Percentiles rank a stretch among this genome's conserved stretches.
Evolutionary conservation across 2,888 invertebrate species (phyloP).

Genomic region (Scaptomyza polygonia): DNA sequence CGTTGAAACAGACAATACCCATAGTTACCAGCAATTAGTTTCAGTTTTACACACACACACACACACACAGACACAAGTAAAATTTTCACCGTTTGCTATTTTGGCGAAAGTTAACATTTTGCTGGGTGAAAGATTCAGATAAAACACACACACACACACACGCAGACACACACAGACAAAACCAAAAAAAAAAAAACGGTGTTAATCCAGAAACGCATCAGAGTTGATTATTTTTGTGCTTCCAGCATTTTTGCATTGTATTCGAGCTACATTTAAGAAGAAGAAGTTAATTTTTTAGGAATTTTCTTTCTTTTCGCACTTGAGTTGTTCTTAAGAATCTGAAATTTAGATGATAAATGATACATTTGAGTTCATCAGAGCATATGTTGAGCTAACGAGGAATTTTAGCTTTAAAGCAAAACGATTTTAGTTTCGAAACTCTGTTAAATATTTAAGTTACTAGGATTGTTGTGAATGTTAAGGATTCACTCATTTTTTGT

Average conservation of each 20-base stretch:
- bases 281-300: neutral
- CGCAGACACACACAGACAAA: neutral
- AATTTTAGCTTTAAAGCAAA: neutral
- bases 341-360: neutral
- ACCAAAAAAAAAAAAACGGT: no score
- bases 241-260: neutral
- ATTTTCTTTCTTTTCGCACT: neutral
- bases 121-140: conserved; percentile 42
- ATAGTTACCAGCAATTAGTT: conserved; percentile 60
- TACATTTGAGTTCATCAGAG: neutral
- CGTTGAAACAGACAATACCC: conserved; percentile 56
- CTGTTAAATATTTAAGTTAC: no score
- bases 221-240: conserved; percentile 10
- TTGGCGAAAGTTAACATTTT: conserved; percentile 53
- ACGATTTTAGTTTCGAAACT: no score
- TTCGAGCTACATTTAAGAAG: neutral
- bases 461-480: no score
- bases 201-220: conserved; percentile 34
- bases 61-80: conserved; percentile 5
- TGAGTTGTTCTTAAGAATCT: neutral
- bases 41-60: conserved; percentile 36
- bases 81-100: conserved; percentile 41
- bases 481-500: no score
- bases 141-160: conserved; percentile 15
- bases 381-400: no score